These are phyloP conservation scores for Plebejus argus DNA, from an alignment of 2,888 invertebrate genomes.

Conservation along the genomic window DNA sequence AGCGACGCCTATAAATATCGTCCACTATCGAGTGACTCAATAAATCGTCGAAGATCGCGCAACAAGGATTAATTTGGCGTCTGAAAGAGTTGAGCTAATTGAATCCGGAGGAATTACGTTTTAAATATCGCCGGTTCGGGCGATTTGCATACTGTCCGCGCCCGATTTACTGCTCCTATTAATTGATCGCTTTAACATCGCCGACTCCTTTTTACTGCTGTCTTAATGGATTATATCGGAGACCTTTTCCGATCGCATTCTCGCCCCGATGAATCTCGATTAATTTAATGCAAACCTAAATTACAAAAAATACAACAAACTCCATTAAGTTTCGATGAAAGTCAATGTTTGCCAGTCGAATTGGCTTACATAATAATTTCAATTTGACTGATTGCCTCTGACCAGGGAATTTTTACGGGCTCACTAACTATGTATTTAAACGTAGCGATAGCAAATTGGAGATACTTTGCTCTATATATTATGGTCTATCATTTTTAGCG, in stretches of 20 bases:
- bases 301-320: neutral
- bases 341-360: neutral
- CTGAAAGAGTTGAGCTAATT: conserved; percentile 14
- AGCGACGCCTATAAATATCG: neutral
- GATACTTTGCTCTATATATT: neutral
- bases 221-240: neutral
- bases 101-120: neutral
- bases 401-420: neutral
- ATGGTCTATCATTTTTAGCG: no score
- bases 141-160: conserved; percentile 4
- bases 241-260: neutral
- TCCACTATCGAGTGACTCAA: neutral
- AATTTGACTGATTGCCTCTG: neutral
- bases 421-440: neutral
- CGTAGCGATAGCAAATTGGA: neutral
- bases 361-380: neutral
- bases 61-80: conserved; percentile 1
- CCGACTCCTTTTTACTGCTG: neutral
- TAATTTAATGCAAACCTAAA: neutral
- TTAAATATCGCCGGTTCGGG: neutral
- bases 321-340: neutral
- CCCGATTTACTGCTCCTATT: neutral
- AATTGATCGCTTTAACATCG: conserved; percentile 3
- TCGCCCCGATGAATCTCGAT: neutral
- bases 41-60: neutral